These are phyloP conservation scores for Lasioglossum morio DNA, from an alignment of 2,888 invertebrate species.

Conservation along the genomic window DNA sequence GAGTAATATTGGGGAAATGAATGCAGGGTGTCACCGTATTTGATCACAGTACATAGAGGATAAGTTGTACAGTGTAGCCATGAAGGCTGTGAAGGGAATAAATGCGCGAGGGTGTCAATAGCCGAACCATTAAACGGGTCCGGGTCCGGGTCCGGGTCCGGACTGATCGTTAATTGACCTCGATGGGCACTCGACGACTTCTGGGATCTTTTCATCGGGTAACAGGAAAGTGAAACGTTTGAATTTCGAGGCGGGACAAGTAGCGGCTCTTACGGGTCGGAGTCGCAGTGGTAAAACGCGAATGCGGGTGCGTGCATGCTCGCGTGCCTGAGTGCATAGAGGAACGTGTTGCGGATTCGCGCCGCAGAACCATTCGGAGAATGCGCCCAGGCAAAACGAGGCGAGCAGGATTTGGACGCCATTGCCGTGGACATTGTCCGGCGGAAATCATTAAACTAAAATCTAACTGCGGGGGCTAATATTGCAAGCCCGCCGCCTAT, in stretches of 20 bases:
- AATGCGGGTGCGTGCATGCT: conserved; percentile 44
- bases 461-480: conserved; percentile 77
- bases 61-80: neutral
- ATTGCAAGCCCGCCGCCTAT: conserved; percentile 71
- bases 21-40: neutral
- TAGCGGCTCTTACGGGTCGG: conserved; percentile 55
- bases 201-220: neutral
- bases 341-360: conserved; percentile 71
- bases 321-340: conserved; percentile 66
- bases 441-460: conserved; percentile 83
- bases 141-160: neutral
- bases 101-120: neutral
- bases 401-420: conserved; percentile 74
- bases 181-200: conserved; percentile 17
- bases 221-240: conserved; percentile 17
- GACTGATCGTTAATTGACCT: conserved; percentile 17
- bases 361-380: conserved; percentile 76
- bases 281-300: conserved; percentile 38
- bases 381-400: conserved; percentile 71
- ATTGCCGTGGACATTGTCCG: conserved; percentile 79
- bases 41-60: neutral
- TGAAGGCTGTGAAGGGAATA: neutral
- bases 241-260: conserved; percentile 45
- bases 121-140: neutral
- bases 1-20: neutral